Percentiles rank a stretch among this genome's conserved stretches.
Evolutionary conservation across 2,113 vertebrate species (phyloP).

Genomic region (Lamprotornis superbus): DNA sequence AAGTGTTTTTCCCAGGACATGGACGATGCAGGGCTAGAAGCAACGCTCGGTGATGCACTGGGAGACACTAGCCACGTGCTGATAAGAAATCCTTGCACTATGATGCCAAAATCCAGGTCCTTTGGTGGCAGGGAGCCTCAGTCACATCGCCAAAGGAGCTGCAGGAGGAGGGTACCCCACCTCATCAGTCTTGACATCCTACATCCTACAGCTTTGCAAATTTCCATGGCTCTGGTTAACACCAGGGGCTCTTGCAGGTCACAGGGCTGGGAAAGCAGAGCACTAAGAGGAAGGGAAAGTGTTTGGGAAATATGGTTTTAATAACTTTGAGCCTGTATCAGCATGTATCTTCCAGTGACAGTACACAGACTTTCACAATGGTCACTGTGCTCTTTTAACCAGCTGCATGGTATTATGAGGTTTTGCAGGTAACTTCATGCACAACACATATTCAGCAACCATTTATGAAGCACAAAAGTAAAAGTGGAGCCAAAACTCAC

Average conservation of each 20-base stretch:
- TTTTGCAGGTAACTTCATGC: background rate
- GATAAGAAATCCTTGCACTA: background rate
- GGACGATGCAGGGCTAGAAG: accelerated
- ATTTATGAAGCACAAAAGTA: background rate
- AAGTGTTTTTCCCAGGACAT: accelerated
- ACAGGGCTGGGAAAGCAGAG: background rate
- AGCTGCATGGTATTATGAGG: accelerated
- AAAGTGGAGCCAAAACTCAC: background rate
- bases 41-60: background rate
- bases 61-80: background rate
- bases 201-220: background rate
- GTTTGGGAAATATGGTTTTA: background rate
- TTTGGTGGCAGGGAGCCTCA: background rate
- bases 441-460: background rate
- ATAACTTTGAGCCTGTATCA: background rate
- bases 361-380: background rate
- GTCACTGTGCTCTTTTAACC: background rate
- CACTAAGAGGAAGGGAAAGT: background rate
- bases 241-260: background rate
- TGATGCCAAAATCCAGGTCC: accelerated
- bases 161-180: background rate
- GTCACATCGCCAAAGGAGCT: accelerated
- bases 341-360: background rate
- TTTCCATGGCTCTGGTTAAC: background rate
- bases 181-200: background rate